A percentile compares a stretch with the other conserved stretches of the same genome.
Conservation (phyloP, 2,888 invertebrate species). For the Amphipoea lucens region DNA sequence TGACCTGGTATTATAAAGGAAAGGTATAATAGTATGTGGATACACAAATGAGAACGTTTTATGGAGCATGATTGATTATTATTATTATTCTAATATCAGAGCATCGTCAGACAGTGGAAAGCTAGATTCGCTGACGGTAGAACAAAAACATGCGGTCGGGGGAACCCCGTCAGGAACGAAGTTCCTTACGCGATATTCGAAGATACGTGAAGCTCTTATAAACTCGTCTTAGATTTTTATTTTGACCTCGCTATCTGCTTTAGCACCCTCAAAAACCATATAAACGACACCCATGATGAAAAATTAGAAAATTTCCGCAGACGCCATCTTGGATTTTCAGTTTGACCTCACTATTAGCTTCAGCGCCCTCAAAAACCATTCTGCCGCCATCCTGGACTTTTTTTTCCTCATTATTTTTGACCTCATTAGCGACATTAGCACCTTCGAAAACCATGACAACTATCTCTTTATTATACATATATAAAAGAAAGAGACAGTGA, state of each 20-base stretch:
- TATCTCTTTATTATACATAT: neutral
- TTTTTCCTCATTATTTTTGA: neutral
- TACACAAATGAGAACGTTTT: neutral
- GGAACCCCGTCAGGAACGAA: neutral
- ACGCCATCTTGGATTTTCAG: no score
- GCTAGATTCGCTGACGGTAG: neutral
- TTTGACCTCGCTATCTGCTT: neutral
- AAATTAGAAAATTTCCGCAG: neutral
- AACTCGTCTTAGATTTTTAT: no score
- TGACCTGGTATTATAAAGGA: conserved; percentile 72
- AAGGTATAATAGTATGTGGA: neutral
- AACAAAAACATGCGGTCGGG: neutral
- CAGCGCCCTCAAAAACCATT: no score
- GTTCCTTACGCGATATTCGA: neutral
- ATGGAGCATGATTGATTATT: neutral
- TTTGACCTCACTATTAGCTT: no score
- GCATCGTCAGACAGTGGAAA: neutral
- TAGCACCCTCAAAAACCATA: neutral
- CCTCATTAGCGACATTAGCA: no score
- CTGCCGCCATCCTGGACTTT: neutral
- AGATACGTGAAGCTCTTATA: neutral
- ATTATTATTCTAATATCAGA: neutral
- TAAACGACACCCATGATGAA: neutral
- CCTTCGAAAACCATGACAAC: neutral
- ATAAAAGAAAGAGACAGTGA: no score